phyloP scores from a whole-genome alignment of 2,797 vertebrate species.

The Crossoptilon crossoptilon region DNA sequence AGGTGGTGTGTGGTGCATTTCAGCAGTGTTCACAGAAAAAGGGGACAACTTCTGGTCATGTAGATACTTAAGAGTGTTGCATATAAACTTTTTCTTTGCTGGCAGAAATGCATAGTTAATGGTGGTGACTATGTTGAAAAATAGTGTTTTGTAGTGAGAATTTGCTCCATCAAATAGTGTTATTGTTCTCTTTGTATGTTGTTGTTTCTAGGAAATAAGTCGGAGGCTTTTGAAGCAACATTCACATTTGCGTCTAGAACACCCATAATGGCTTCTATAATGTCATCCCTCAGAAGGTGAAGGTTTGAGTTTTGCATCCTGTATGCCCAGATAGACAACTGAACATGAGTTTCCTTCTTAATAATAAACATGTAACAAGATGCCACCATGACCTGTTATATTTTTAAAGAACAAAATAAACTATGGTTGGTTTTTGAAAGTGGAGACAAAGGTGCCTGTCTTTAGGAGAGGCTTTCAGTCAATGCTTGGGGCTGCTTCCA shows the following conservation, averaged over 20 bases:
- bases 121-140: neutral
- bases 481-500: neutral
- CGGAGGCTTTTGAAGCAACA: neutral
- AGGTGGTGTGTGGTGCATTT: no score
- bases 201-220: neutral
- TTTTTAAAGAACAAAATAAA: neutral
- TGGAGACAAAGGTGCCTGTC: neutral
- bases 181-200: neutral
- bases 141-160: neutral
- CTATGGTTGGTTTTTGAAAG: neutral
- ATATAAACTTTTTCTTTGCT: neutral
- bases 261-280: neutral
- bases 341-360: neutral
- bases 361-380: neutral
- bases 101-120: neutral
- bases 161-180: neutral
- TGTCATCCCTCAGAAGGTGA: accelerated
- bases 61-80: no score
- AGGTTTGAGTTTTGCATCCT: neutral
- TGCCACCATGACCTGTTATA: neutral
- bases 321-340: neutral
- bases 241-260: neutral
- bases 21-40: no score
- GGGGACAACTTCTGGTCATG: no score
- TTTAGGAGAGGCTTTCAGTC: neutral